These are phyloP conservation scores for Hylaeus volcanicus DNA, from an alignment of 1,140 invertebrate species.

Conservation along the genomic window DNA sequence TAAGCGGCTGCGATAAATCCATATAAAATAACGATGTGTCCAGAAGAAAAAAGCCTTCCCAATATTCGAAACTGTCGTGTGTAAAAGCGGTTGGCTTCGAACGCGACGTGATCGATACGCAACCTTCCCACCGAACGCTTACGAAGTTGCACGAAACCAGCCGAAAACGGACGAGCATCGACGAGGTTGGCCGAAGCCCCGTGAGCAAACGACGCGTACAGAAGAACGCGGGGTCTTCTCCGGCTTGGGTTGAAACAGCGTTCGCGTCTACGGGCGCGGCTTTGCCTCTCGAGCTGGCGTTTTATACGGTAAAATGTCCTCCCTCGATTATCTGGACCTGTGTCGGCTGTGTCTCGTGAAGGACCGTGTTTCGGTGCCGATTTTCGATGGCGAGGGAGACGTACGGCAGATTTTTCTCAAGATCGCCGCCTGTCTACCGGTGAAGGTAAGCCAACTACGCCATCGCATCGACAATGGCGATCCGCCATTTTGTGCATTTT, in stretches of 20 bases:
- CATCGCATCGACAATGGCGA: slow-evolving; percentile 64
- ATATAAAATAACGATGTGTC: slow-evolving; percentile 11
- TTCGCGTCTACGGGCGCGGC: slow-evolving; percentile 68
- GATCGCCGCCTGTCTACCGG: slow-evolving; percentile 83
- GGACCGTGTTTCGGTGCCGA: slow-evolving; percentile 82
- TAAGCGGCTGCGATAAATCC: background rate
- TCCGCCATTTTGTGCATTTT: slow-evolving; percentile 63
- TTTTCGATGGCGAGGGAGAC: slow-evolving; percentile 82
- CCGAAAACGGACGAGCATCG: slow-evolving; percentile 34
- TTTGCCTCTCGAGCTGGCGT: slow-evolving; percentile 67
- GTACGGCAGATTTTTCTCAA: slow-evolving; percentile 82
- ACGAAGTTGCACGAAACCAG: slow-evolving; percentile 29
- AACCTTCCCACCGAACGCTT: background rate
- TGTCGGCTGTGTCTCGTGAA: slow-evolving; percentile 84
- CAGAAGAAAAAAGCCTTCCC: slow-evolving; percentile 9
- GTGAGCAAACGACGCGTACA: slow-evolving; percentile 52
- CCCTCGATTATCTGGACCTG: slow-evolving; percentile 81
- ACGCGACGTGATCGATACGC: slow-evolving; percentile 60
- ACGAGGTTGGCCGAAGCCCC: slow-evolving; percentile 38
- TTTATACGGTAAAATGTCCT: slow-evolving; percentile 77
- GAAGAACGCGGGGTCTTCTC: slow-evolving; percentile 60
- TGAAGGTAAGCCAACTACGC: slow-evolving; percentile 82
- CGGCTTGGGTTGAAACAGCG: slow-evolving; percentile 63
- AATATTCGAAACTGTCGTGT: slow-evolving; percentile 46
- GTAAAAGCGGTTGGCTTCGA: slow-evolving; percentile 61